phyloP scores from a whole-genome alignment of 2,888 invertebrate genomes.

The Pyrochroa serraticornis region DNA sequence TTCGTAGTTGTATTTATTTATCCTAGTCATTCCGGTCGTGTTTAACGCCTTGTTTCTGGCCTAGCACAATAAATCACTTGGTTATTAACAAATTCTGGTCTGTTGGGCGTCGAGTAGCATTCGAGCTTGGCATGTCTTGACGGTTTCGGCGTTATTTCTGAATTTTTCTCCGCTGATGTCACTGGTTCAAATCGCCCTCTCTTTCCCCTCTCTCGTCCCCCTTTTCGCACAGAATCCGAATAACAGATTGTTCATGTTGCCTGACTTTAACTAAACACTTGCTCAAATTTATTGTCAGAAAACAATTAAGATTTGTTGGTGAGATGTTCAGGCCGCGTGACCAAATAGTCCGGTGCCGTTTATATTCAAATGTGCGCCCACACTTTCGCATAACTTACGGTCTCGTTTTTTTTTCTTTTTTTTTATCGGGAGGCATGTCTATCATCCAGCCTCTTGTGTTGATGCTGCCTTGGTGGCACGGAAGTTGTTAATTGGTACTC shows the following conservation, averaged over 20 bases:
- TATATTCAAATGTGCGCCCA: conserved; percentile 36
- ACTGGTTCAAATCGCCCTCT: no score
- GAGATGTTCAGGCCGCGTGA: conserved; percentile 32
- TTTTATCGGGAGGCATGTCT: conserved; percentile 6
- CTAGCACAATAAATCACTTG: no score
- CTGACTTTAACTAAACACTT: conserved; percentile 29
- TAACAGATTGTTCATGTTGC: conserved; percentile 24
- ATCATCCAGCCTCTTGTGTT: conserved; percentile 4
- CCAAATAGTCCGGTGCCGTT: conserved; percentile 33
- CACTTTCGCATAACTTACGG: conserved; percentile 27
- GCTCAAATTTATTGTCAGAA: conserved; percentile 37
- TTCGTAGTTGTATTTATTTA: no score
- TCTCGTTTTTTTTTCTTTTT: conserved; percentile 19
- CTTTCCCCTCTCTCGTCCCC: no score
- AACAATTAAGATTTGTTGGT: conserved; percentile 33
- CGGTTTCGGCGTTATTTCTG: no score
- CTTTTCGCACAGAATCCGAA: conserved; percentile 6
- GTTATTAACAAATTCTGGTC: no score
- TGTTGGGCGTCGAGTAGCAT: no score
- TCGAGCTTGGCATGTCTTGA: no score
- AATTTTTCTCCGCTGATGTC: no score
- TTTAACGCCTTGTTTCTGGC: no score
- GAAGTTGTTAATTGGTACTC: no score
- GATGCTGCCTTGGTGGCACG: neutral
- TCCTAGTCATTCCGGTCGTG: no score